Evolutionary conservation across 2,888 invertebrate species (phyloP).

Genomic region (Merodon equestris): DNA sequence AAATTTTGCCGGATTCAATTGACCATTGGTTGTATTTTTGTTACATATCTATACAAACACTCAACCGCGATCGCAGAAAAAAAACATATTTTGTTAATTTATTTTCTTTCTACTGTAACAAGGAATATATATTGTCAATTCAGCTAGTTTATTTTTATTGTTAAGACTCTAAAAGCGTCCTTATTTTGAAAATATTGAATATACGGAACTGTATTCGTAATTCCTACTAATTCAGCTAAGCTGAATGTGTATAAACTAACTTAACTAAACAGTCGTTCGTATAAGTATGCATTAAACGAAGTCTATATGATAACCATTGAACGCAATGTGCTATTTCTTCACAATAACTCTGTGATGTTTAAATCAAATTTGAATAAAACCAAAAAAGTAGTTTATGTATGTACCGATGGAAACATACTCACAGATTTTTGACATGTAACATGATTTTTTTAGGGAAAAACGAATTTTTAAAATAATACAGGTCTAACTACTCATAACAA

Average conservation of each 20-base stretch:
- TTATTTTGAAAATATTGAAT: slow-evolving; percentile 32
- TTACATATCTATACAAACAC: slow-evolving; percentile 25
- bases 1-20: slow-evolving; percentile 9
- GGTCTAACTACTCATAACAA: no score
- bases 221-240: slow-evolving; percentile 51
- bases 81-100: no score
- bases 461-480: slow-evolving; percentile 56
- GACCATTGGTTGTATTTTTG: slow-evolving; percentile 47
- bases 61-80: no score
- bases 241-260: slow-evolving; percentile 42
- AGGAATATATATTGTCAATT: slow-evolving; percentile 3
- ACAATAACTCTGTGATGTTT: slow-evolving; percentile 64
- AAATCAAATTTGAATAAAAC: slow-evolving; percentile 51
- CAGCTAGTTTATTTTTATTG: slow-evolving; percentile 21
- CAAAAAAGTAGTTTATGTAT: background rate
- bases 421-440: slow-evolving; percentile 20
- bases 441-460: slow-evolving; percentile 52
- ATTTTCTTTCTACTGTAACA: slow-evolving; percentile 28
- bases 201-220: slow-evolving; percentile 37
- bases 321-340: slow-evolving; percentile 53
- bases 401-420: slow-evolving; percentile 27
- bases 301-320: slow-evolving; percentile 26
- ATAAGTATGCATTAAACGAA: no score
- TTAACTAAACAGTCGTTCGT: no score
- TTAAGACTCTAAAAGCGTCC: slow-evolving; percentile 33